Evolutionary conservation across 2,797 vertebrate species (phyloP).

Genomic region (Sandelia bainsii): DNA sequence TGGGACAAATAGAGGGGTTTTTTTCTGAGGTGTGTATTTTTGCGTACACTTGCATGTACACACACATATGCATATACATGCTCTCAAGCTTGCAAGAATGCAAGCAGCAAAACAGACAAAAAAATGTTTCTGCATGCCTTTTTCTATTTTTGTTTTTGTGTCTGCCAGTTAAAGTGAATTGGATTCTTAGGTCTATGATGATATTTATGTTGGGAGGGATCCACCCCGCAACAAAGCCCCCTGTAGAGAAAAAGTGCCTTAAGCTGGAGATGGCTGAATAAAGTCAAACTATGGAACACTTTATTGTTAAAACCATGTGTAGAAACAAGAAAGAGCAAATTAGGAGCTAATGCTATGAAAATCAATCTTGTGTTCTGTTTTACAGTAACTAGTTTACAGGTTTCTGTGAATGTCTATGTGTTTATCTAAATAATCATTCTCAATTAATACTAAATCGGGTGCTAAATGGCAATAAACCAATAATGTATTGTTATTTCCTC

Average conservation of each 20-base stretch:
- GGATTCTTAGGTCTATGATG: conserved; percentile 29
- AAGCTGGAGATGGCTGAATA: background rate
- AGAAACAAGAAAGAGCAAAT: background rate
- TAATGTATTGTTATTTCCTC: background rate
- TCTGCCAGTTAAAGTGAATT: conserved; percentile 32
- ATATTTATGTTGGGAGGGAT: conserved; percentile 40
- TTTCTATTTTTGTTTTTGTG: background rate
- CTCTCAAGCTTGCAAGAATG: background rate
- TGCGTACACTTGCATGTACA: conserved; percentile 37
- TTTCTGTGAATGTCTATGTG: conserved; percentile 3
- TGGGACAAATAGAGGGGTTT: conserved; percentile 50
- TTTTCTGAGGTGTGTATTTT: conserved; percentile 10
- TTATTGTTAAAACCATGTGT: background rate
- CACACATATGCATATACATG: conserved; percentile 2
- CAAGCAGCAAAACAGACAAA: conserved; percentile 24
- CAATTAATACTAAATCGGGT: conserved; percentile 17
- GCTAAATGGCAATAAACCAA: conserved; percentile 12
- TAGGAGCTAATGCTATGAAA: background rate
- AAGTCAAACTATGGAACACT: conserved; percentile 10
- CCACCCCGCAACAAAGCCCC: conserved; percentile 26
- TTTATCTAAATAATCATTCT: background rate
- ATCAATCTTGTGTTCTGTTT: background rate
- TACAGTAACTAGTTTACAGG: background rate
- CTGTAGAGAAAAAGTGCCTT: conserved; percentile 8
- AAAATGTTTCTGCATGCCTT: conserved; percentile 3